phyloP scores from a whole-genome alignment of 2,797 vertebrate genomes.

The Pachyuromys duprasi region DNA sequence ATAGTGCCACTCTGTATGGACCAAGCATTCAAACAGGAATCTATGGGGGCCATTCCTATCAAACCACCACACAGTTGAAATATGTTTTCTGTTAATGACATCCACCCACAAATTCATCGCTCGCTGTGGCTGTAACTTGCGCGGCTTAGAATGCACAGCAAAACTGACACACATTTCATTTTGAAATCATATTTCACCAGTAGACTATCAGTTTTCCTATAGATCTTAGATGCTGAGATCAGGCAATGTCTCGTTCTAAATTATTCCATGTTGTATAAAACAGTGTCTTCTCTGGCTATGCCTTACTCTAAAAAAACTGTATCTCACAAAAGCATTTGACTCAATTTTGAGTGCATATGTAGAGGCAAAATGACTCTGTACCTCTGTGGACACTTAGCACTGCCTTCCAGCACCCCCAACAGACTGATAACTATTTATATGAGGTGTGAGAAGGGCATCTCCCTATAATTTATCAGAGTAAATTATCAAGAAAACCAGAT shows the following conservation, averaged over 20 bases:
- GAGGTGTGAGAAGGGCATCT: neutral
- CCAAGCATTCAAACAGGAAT: too few species aligned
- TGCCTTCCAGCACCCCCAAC: neutral
- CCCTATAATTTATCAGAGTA: neutral
- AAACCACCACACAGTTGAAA: neutral
- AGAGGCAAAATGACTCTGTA: neutral
- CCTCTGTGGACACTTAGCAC: neutral
- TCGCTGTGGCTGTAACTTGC: neutral
- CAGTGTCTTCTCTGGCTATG: neutral
- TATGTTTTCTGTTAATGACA: neutral
- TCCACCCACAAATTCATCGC: neutral
- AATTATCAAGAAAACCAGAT: neutral
- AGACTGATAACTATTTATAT: neutral
- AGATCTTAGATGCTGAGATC: neutral
- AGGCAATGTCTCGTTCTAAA: neutral
- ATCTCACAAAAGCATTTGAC: neutral
- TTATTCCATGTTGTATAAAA: neutral
- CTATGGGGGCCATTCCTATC: neutral
- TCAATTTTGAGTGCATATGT: neutral
- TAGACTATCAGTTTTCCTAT: neutral
- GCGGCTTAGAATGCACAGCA: neutral
- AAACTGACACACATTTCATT: neutral
- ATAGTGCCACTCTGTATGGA: too few species aligned
- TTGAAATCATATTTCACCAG: neutral
- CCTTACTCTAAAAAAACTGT: neutral